Percentiles rank a stretch among this genome's conserved stretches.
phyloP scores from a whole-genome alignment of 1,140 invertebrate species.

The Meloidogyne exigua region DNA sequence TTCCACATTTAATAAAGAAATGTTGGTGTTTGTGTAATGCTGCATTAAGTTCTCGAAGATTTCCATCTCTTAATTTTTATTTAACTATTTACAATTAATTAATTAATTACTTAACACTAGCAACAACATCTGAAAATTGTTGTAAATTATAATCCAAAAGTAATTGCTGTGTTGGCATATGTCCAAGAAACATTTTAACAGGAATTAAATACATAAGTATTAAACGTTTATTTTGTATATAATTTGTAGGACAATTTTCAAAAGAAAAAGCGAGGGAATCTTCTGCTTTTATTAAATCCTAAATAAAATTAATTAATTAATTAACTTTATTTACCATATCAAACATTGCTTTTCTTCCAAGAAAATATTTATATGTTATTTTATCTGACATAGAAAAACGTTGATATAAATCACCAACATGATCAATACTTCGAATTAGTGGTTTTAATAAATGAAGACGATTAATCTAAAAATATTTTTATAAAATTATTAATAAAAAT shows the following conservation, averaged over 20 bases:
- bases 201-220: conserved; percentile 94
- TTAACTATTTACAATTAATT: not conserved
- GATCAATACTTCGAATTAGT: conserved; percentile 87
- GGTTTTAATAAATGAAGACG: conserved; percentile 94
- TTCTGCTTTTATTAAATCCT: conserved; percentile 73
- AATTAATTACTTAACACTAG: conserved; percentile 46
- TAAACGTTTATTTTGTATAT: conserved; percentile 82
- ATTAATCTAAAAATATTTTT: conserved; percentile 69
- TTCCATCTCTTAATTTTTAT: conserved; percentile 72
- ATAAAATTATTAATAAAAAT: not conserved
- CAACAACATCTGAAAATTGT: conserved; percentile 79
- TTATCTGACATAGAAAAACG: conserved; percentile 80
- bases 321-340: conserved; percentile 69
- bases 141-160: conserved; percentile 84
- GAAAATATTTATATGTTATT: conserved; percentile 85
- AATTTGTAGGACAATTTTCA: conserved; percentile 79
- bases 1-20: conserved; percentile 90
- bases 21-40: conserved; percentile 81
- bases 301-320: not conserved
- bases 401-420: conserved; percentile 80
- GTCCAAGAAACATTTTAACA: conserved; percentile 92
- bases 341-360: conserved; percentile 94
- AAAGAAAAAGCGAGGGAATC: conserved; percentile 88
- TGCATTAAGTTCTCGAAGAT: conserved; percentile 78
- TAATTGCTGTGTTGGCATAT: conserved; percentile 78